These are phyloP conservation scores for Eupithecia tripunctaria DNA, from an alignment of 2,888 invertebrate species.

Conservation along the genomic window DNA sequence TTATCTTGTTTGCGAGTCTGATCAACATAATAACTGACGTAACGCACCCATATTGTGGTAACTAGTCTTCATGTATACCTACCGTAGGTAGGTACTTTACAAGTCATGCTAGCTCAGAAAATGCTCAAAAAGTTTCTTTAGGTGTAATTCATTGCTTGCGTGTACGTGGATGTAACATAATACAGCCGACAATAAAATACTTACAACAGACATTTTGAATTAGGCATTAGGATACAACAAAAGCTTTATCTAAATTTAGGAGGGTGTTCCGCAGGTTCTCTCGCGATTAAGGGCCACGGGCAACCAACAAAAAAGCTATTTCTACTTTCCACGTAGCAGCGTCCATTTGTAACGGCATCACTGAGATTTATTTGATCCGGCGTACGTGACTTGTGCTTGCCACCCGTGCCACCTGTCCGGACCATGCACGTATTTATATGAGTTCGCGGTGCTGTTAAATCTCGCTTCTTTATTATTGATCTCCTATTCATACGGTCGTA, in stretches of 20 bases:
- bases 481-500: not conserved
- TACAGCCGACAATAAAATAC: not conserved
- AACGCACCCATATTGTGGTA: not conserved
- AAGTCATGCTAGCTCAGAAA: not conserved
- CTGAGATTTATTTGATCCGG: conserved; percentile 34
- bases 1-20: not conserved
- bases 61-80: not conserved
- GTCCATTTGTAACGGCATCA: conserved; percentile 19
- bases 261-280: not conserved
- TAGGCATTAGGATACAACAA: not conserved
- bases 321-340: conserved; percentile 19
- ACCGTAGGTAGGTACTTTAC: too few species aligned
- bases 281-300: not conserved
- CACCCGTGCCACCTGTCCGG: conserved; percentile 27
- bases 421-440: conserved; percentile 13
- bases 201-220: conserved; percentile 1
- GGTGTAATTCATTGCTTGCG: not conserved
- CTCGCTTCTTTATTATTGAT: not conserved
- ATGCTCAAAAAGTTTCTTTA: not conserved
- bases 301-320: conserved; percentile 3
- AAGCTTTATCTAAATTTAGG: conserved; percentile 8
- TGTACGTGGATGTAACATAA: not conserved
- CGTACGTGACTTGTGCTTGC: conserved; percentile 24
- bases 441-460: not conserved
- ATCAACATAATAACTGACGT: not conserved